Percentiles rank a stretch among this genome's conserved stretches.
These are phyloP conservation scores for Leuciscus waleckii DNA, from an alignment of 2,797 vertebrate species.

Conservation along the genomic window DNA sequence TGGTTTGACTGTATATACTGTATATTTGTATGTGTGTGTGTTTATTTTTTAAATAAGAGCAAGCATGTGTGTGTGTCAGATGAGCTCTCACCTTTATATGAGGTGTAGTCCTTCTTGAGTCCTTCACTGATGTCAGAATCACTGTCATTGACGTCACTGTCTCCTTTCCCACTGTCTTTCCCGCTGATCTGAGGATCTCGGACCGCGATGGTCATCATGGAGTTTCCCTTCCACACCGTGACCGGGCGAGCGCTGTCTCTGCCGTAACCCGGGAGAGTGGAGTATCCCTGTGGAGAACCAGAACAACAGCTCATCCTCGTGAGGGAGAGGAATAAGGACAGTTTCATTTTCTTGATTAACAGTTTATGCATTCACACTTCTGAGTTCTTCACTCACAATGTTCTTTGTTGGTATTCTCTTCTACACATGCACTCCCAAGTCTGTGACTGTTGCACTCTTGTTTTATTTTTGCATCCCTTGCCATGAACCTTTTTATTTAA, in stretches of 20 bases:
- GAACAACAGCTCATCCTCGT: neutral
- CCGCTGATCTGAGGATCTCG: constrained; percentile 95
- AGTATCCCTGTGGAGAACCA: constrained; percentile 81
- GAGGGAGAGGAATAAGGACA: neutral
- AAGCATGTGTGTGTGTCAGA: neutral
- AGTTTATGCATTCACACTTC: neutral
- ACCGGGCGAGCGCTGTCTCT: constrained; percentile 87
- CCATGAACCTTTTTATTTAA: no score
- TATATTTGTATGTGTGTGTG: neutral
- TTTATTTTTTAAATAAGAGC: neutral
- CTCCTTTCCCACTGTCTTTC: constrained; percentile 97
- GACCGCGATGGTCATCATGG: constrained; percentile 91
- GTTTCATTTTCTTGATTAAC: neutral
- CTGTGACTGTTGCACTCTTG: no score
- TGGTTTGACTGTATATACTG: no score
- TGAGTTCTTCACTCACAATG: neutral
- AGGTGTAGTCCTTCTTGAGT: constrained; percentile 88
- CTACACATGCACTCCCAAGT: neutral
- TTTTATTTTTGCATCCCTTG: no score
- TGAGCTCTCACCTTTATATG: constrained; percentile 77
- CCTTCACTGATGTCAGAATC: constrained; percentile 95
- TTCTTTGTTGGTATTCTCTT: neutral
- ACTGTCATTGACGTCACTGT: constrained; percentile 98
- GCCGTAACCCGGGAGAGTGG: constrained; percentile 84
- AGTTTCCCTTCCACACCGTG: constrained; percentile 95